Evolutionary conservation across 2,113 vertebrate genomes (phyloP).

Genomic region (Megalops atlanticus): DNA sequence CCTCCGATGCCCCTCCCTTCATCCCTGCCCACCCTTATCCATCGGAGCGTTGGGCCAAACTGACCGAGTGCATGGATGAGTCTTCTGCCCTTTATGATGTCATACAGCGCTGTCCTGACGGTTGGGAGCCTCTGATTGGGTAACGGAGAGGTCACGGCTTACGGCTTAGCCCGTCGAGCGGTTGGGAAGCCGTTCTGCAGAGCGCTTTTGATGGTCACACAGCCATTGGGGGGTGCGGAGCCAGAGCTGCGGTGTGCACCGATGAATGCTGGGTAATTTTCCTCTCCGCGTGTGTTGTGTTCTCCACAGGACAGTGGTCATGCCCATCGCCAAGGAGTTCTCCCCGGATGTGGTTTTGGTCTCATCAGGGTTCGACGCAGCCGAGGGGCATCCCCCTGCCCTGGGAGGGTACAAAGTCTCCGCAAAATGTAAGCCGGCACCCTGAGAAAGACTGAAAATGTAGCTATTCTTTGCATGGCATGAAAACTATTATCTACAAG

Average conservation of each 20-base stretch:
- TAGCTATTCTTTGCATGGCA: neutral
- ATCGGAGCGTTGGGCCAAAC: neutral
- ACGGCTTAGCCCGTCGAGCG: too few species aligned
- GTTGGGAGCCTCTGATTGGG: too few species aligned
- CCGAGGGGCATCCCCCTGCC: slow-evolving; percentile 85
- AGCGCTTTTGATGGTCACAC: neutral
- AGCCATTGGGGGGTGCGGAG: neutral
- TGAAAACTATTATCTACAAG: too few species aligned
- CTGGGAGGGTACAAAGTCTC: slow-evolving; percentile 94
- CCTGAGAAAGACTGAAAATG: neutral
- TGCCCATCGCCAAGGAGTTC: slow-evolving; percentile 92
- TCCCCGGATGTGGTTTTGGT: slow-evolving; percentile 89
- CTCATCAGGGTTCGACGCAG: slow-evolving; percentile 91
- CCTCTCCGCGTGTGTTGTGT: slow-evolving; percentile 1
- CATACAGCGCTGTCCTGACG: too few species aligned
- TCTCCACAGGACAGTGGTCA: slow-evolving; percentile 84
- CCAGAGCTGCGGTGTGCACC: neutral
- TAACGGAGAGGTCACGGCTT: neutral
- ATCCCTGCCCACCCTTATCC: neutral
- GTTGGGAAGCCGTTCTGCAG: too few species aligned
- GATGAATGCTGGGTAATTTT: neutral
- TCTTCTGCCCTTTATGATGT: neutral
- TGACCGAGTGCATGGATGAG: neutral
- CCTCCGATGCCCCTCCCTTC: neutral
- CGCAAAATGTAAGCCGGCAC: slow-evolving; percentile 83